Evolutionary conservation across 2,797 vertebrate genomes (phyloP).

Genomic region (Esox lucius): DNA sequence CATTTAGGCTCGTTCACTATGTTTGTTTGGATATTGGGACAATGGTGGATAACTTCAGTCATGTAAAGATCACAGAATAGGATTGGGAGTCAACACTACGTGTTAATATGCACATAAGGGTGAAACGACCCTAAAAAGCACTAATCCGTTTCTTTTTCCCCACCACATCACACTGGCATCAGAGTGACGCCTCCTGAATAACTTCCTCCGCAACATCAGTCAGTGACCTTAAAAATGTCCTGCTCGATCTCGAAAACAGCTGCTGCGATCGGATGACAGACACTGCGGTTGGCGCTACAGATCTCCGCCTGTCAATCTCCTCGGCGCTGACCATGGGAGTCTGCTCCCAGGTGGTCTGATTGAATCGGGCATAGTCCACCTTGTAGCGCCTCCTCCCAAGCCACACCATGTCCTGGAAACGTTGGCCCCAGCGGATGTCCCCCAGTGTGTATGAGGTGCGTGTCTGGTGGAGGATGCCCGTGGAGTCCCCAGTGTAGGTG

Average conservation of each 20-base stretch:
- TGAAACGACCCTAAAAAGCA: background rate
- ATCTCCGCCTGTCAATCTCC: conserved; percentile 66
- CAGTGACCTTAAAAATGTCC: conserved; percentile 28
- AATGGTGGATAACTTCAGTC: too few relatives aligned
- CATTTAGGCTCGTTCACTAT: too few relatives aligned
- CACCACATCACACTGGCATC: background rate
- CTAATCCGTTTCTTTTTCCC: background rate
- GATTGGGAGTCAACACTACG: too few relatives aligned
- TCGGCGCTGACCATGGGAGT: conserved; percentile 85
- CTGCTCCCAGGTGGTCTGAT: conserved; percentile 83
- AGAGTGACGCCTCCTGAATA: conserved; percentile 52
- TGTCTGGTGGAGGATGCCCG: conserved; percentile 91
- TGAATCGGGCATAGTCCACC: conserved; percentile 88
- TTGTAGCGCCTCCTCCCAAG: conserved; percentile 83
- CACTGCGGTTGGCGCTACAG: conserved; percentile 5
- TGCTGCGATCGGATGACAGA: background rate
- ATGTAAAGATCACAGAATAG: too few relatives aligned
- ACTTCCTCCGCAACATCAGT: conserved; percentile 31
- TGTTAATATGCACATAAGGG: too few relatives aligned
- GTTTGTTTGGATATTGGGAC: too few relatives aligned
- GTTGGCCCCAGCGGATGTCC: conserved; percentile 92
- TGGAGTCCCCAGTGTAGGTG: conserved; percentile 91
- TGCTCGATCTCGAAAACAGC: background rate
- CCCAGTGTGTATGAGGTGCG: conserved; percentile 85
- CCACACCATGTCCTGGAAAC: conserved; percentile 86